A percentile compares a stretch with the other conserved stretches of the same genome.
phyloP scores from a whole-genome alignment of 2,888 invertebrate genomes.

The Linyphia triangularis region DNA sequence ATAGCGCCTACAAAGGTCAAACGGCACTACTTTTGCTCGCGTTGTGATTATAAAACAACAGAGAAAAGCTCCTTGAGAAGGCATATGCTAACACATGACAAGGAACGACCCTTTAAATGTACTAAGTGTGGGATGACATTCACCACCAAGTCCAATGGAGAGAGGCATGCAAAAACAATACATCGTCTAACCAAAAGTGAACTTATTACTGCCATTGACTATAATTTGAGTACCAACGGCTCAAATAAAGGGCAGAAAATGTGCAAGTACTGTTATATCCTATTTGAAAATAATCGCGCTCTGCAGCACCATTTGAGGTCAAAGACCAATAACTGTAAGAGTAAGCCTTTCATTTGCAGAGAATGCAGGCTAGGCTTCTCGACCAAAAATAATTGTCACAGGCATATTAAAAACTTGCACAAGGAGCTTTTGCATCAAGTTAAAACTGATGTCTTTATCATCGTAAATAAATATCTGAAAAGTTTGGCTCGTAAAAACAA shows the following conservation, averaged over 20 bases:
- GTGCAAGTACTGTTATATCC: slow-evolving; percentile 80
- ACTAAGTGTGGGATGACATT: not conserved
- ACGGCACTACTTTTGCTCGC: not conserved
- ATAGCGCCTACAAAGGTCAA: not conserved
- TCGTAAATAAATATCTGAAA: slow-evolving; percentile 1
- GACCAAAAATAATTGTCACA: slow-evolving; percentile 80
- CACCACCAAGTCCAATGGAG: slow-evolving; percentile 42
- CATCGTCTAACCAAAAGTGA: slow-evolving; percentile 12
- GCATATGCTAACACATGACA: slow-evolving; percentile 32
- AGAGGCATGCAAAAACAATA: slow-evolving; percentile 31
- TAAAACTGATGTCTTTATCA: slow-evolving; percentile 51
- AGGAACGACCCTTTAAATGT: slow-evolving; percentile 19
- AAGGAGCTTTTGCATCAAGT: not conserved
- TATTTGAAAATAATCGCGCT: slow-evolving; percentile 80
- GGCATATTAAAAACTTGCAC: slow-evolving; percentile 80
- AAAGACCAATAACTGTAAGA: slow-evolving; percentile 78
- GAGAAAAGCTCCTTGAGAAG: slow-evolving; percentile 44
- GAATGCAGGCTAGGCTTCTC: slow-evolving; percentile 80
- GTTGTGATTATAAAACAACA: slow-evolving; percentile 12
- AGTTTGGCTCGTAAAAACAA: not conserved
- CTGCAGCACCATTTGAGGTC: slow-evolving; percentile 80
- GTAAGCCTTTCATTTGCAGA: slow-evolving; percentile 80
- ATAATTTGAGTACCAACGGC: not conserved
- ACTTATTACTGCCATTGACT: not conserved
- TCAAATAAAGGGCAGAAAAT: slow-evolving; percentile 77